phyloP scores from a whole-genome alignment of 2,888 invertebrate genomes.

The Agrenia bidenticulata region DNA sequence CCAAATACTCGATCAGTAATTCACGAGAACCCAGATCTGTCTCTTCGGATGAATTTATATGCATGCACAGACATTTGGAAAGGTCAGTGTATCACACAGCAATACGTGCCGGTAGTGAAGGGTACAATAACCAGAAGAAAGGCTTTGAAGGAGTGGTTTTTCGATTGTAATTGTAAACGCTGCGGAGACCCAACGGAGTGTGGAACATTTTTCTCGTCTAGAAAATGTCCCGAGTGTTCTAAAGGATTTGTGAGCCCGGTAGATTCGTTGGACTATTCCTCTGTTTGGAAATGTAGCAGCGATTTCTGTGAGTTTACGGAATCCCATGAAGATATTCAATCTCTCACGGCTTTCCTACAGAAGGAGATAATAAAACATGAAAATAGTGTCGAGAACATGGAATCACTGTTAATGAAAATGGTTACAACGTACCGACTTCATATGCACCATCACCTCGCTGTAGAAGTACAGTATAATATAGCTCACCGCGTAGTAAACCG shows the following conservation, averaged over 20 bases:
- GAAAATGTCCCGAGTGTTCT: slow-evolving; percentile 30
- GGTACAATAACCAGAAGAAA: slow-evolving; percentile 26
- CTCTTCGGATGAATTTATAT: slow-evolving; percentile 23
- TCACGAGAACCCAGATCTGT: slow-evolving; percentile 23
- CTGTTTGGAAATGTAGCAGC: slow-evolving; percentile 25
- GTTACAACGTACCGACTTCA: slow-evolving; percentile 28
- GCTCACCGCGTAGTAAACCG: slow-evolving; percentile 28
- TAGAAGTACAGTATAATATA: slow-evolving; percentile 33
- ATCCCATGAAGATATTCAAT: slow-evolving; percentile 8
- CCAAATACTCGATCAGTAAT: slow-evolving; percentile 38
- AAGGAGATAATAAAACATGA: slow-evolving; percentile 19
- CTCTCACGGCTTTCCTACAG: slow-evolving; percentile 14
- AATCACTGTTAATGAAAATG: slow-evolving; percentile 10
- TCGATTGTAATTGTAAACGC: slow-evolving; percentile 35
- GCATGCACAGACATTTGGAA: slow-evolving; percentile 28
- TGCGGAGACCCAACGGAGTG: slow-evolving; percentile 35
- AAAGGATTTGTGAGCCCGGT: slow-evolving; percentile 29
- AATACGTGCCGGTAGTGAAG: slow-evolving; percentile 31
- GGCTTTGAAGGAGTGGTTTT: slow-evolving; percentile 37
- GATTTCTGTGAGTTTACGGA: slow-evolving; percentile 14
- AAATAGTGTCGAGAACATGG: slow-evolving; percentile 17
- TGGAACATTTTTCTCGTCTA: slow-evolving; percentile 32
- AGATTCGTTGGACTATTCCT: slow-evolving; percentile 20
- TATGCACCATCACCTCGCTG: slow-evolving; percentile 27
- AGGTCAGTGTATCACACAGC: slow-evolving; percentile 35